Base-by-base conservation (phyloP, 2,888 invertebrate genomes). In the Nomada goodeniana region DNA sequence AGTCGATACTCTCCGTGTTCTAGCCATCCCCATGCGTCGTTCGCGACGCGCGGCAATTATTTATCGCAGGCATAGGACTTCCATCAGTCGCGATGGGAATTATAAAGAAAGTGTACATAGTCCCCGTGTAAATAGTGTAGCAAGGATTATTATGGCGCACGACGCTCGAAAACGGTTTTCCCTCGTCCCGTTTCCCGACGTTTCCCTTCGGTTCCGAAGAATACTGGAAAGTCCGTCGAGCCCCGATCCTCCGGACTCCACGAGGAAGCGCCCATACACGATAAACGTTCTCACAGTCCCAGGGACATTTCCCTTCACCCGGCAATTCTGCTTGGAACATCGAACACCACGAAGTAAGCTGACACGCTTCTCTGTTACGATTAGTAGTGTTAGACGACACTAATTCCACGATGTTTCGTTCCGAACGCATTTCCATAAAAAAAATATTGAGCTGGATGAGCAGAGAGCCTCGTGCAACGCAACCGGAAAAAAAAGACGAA, bases 121-220 rank as follows among this genome's bases (percentile, higher is more conserved):
- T 72, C 69, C 84, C 81, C 76, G 84, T 90, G 90, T 89, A 90
- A 88, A 90, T 90, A 90, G 88, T 78, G 81, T 89, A 89, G 88
- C 84, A 83, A 86, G 84, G 79, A 86, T 80, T 83, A 79, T 80
- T 76, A 72, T 70, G 79, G 71, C 78, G 79, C 70, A 55, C 78
- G 76, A 82, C 78, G 74, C 69, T 68, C 78, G 83, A 64, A 83
- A 82, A 82, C 75, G 71, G 74, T 78, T 82, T 72, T 67, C 82
- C 82, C 75, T 70, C 73, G 23, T 47, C 13, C 59, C 52, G 23
- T 42, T 63, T 59, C 72, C 63, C 53, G 23, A 15, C 13, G 20
- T 64, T 55, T 23, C 44, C 69, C n/a, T 52, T 63, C 13, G n/a
- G 10, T 15, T 50, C 60, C 9, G 2, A 42, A 42, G 44, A 52